Evolutionary conservation across 2,797 vertebrate genomes (phyloP), one percentile per base, ranked within the genome.

Genomic region (Ptychobarbus kaznakovi): DNA sequence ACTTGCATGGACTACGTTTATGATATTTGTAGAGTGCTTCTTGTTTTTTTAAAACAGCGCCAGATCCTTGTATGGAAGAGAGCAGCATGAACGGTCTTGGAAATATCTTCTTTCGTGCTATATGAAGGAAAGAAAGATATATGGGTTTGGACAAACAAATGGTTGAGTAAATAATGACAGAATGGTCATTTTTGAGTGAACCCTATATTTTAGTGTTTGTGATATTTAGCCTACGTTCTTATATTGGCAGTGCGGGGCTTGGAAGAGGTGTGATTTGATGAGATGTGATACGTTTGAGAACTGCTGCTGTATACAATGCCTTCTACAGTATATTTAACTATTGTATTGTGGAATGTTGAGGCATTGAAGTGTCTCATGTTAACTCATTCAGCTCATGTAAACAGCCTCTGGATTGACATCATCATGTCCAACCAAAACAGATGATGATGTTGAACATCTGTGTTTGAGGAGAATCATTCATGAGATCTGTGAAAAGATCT

Each of bases 391-490:
- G 46, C 5, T 73, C 85, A 79, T 85, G 53, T 82, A 75, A 82
- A 72, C 68, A 87, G 70, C 44, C 68, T 88, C 35, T 78, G 72
- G 84, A 72, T 46, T 83, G 46, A 81, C 86, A 84, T 84, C 88
- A 89, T 89, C 63, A 69, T 75, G 65, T n/a, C 84, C 49, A 85
- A 63, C 38, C 74, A 88, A 83, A 87, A 53, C 72, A 81, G 86
- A 86, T 63, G 81, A 87, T 89, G 86, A 87, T 87, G 87, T 53
- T 51, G 74, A 65, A 53, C 63, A 82, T 89, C 58, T 79, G n/a
- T 85, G 65, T 85, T 72, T 87, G 72, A 70, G 42, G 81, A 46
- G 66, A 81, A 83, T 77, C 84, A 8, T 61, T 66, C 77, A 69
- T 49, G 40, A 66, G n/a, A n/a, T 35, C 44, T 9, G 18, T 32